Percentiles rank a stretch among this genome's conserved stretches.
phyloP scores from a whole-genome alignment of 1,140 invertebrate genomes.

The Globodera ellingtonae region DNA sequence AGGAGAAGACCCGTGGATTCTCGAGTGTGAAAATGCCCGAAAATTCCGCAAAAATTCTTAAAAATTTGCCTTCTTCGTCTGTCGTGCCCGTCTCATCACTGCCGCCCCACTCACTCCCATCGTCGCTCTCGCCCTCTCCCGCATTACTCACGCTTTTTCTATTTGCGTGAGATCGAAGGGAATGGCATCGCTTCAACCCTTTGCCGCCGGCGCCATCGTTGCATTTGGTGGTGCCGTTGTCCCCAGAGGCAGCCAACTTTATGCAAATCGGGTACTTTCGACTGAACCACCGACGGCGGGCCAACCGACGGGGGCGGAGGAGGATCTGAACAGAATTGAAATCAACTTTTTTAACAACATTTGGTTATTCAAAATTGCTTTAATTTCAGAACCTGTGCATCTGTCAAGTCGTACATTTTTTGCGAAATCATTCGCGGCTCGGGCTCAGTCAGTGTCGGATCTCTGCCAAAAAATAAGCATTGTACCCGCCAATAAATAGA shows the following conservation, averaged over 20 bases:
- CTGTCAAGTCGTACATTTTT: slow-evolving; percentile 61
- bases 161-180: neutral
- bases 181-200: neutral
- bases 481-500: too few relatives aligned
- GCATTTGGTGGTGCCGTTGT: neutral
- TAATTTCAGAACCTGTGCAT: slow-evolving; percentile 43
- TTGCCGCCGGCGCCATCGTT: too few relatives aligned
- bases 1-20: too few relatives aligned
- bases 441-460: slow-evolving; percentile 68
- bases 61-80: too few relatives aligned
- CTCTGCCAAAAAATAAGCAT: slow-evolving; percentile 58
- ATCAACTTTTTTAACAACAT: slow-evolving; percentile 21
- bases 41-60: too few relatives aligned
- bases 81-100: neutral
- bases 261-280: slow-evolving; percentile 64
- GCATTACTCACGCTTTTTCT: neutral
- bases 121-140: too few relatives aligned
- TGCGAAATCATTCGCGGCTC: slow-evolving; percentile 58
- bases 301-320: slow-evolving; percentile 57
- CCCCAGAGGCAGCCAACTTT: slow-evolving; percentile 33
- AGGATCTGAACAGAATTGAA: slow-evolving; percentile 48
- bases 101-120: neutral
- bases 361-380: slow-evolving; percentile 27
- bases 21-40: too few relatives aligned
- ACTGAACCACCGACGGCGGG: slow-evolving; percentile 57